phyloP scores from a whole-genome alignment of 2,113 vertebrate species.

The Morphnarchus princeps region DNA sequence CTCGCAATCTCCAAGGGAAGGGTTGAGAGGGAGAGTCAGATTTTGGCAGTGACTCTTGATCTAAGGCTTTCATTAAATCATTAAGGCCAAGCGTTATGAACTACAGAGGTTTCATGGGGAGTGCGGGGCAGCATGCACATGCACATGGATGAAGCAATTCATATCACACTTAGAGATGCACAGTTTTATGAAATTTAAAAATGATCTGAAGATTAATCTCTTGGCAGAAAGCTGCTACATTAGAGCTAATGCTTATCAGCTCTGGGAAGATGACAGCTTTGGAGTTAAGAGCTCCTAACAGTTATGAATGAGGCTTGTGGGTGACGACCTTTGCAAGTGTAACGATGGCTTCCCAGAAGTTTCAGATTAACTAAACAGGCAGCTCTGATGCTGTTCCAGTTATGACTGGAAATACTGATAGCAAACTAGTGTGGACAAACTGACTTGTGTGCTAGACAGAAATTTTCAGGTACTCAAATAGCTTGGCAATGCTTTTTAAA shows the following conservation, averaged over 20 bases:
- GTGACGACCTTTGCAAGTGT: neutral
- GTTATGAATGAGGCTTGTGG: neutral
- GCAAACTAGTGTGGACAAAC: neutral
- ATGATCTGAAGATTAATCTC: neutral
- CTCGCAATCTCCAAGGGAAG: accelerated
- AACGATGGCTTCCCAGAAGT: neutral
- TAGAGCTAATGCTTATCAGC: neutral
- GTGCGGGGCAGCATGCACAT: accelerated
- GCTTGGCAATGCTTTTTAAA: neutral
- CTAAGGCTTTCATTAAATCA: accelerated
- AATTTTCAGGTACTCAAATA: neutral
- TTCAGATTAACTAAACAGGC: neutral
- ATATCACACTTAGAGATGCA: accelerated
- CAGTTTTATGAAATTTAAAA: neutral
- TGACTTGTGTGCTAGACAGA: neutral
- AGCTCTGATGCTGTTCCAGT: neutral
- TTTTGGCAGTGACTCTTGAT: neutral
- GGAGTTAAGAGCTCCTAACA: neutral
- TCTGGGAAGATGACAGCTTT: neutral
- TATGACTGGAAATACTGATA: neutral
- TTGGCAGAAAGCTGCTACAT: neutral
- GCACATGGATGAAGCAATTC: accelerated
- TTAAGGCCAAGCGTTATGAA: accelerated
- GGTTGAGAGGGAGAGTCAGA: neutral
- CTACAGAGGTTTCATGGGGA: neutral